These are phyloP conservation scores for Dinocampus coccinellae DNA, from an alignment of 2,888 invertebrate species.

Conservation along the genomic window DNA sequence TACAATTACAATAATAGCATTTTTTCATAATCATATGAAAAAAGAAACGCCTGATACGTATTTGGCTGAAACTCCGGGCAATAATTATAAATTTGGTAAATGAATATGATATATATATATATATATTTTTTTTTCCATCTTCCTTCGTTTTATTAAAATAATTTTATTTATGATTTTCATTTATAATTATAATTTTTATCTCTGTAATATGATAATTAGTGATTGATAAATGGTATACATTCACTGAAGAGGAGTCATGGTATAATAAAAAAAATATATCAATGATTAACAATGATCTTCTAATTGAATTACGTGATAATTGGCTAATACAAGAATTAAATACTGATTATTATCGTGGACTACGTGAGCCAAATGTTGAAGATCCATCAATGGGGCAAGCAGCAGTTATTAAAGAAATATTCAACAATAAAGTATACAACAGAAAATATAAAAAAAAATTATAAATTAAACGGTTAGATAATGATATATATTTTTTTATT, in stretches of 20 bases:
- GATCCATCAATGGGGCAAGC: background rate
- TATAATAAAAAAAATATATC: slow-evolving; percentile 47
- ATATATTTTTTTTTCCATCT: background rate
- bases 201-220: background rate
- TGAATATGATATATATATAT: no score
- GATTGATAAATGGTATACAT: slow-evolving; percentile 47
- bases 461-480: background rate
- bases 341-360: background rate
- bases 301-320: background rate
- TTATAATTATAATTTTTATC: background rate
- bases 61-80: background rate
- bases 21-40: background rate
- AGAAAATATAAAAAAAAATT: background rate
- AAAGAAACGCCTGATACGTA: background rate
- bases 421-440: background rate
- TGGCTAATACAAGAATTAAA: background rate
- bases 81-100: background rate
- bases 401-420: background rate
- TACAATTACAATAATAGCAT: background rate
- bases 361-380: background rate
- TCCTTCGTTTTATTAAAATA: background rate
- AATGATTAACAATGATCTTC: slow-evolving; percentile 27
- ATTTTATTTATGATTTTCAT: background rate
- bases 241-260: slow-evolving; percentile 45
- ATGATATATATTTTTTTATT: no score